Evolutionary conservation across 2,113 vertebrate species (phyloP), one percentile per base, ranked within the genome.

Genomic region (Nesoenas mayeri): DNA sequence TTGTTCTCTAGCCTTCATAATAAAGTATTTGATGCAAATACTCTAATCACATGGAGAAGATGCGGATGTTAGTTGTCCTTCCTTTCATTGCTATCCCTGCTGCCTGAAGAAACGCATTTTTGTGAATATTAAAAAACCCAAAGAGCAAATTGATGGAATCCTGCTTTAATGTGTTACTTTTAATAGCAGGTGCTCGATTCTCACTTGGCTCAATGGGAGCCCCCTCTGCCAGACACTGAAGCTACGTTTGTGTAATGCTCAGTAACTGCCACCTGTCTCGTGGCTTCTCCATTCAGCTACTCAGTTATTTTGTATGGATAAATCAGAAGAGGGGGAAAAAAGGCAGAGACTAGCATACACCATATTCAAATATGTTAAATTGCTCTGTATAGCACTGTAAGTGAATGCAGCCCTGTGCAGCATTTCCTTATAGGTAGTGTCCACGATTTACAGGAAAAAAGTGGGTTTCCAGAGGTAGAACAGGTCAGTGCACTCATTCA

Each of bases 101-200:
- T 93, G 79, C 40, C 70, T 77, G 69, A 79, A 88, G 66, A 95
- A 96, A 95, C 85, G 31, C 79, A 88, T 97, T 96, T 96, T 91
- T 93, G 94, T 81, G 66, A 98, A 98, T 98, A 98, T 98, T 98
- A 98, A 98, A 98, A 98, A 97, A 92, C 67, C 88, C 90, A 96
- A 95, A 96, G 79, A 69, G 96, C 88, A 98, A 92, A 98, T 98
- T 98, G 97, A 98, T 98, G 97, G 70, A 98, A 97, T 97, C 96
- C 92, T 97, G 95, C 96, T 98, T 97, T 98, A 97, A 97, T 98
- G 97, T 96, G 82, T 80, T 97, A 97, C 97, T 85, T 95, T 89
- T 94, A 94, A 95, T 93, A 94, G 91, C 91, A 95, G 81, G 81
- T 79, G 38, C 57, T 91, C 84, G 90, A 97, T 97, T 96, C 95